phyloP scores from a whole-genome alignment of 2,888 invertebrate genomes.

The Lamproptera curius region DNA sequence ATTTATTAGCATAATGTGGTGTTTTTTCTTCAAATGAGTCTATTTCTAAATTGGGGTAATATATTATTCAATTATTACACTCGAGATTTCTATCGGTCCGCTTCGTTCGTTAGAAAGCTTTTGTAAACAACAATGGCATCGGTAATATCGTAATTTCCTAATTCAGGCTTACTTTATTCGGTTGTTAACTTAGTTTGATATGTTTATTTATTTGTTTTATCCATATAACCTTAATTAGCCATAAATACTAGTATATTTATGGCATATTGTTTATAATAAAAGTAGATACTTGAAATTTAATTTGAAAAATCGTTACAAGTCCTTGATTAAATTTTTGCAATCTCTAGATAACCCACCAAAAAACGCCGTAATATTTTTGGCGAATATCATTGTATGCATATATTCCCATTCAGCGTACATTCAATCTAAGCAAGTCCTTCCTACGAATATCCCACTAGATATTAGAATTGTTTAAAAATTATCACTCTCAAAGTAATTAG shows the following conservation, averaged over 20 bases:
- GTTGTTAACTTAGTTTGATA: not conserved
- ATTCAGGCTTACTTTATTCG: not conserved
- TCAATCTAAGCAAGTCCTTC: no score
- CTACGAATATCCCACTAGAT: no score
- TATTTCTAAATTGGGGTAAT: not conserved
- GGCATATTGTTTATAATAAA: no score
- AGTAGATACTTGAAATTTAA: no score
- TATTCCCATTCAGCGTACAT: no score
- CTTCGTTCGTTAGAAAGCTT: not conserved
- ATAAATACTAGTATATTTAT: no score
- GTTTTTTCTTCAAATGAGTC: not conserved
- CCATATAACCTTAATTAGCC: not conserved
- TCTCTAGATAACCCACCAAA: no score
- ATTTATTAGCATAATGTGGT: not conserved
- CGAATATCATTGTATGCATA: no score
- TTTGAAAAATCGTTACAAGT: no score
- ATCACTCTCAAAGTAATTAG: constrained; percentile 15
- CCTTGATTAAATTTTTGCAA: no score
- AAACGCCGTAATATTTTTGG: no score
- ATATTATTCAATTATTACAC: not conserved
- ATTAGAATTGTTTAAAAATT: no score
- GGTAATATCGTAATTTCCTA: not conserved
- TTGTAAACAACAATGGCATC: not conserved
- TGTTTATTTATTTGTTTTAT: not conserved
- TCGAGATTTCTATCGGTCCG: not conserved